A percentile compares a stretch with the other conserved stretches of the same genome.
Conservation (phyloP, 2,888 invertebrate species). For the Cheilosia impressa region DNA sequence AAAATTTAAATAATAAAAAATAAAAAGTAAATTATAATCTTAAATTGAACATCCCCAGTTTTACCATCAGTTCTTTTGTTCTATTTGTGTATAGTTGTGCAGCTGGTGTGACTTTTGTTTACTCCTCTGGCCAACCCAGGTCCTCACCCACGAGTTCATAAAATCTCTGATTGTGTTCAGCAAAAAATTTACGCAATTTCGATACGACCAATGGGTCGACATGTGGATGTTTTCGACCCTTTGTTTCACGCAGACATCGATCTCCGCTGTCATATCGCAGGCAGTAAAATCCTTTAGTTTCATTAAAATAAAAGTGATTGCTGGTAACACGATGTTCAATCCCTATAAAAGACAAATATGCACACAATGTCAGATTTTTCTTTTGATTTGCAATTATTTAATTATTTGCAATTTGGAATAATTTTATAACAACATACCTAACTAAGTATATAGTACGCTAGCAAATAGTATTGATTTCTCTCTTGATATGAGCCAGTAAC, state of each 20-base stretch:
- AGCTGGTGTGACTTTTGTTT: conserved; percentile 77
- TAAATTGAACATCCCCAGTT: conserved; percentile 54
- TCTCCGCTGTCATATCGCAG: conserved; percentile 92
- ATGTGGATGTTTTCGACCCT: conserved; percentile 92
- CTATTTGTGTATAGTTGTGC: conserved; percentile 53
- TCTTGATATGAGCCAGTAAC: too few species aligned
- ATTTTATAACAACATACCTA: too few species aligned
- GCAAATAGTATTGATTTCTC: too few species aligned
- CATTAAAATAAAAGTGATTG: conserved; percentile 98
- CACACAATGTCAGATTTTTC: neutral
- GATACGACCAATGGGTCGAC: conserved; percentile 92
- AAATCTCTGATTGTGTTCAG: conserved; percentile 95
- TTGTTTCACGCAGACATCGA: conserved; percentile 93
- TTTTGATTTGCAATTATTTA: neutral
- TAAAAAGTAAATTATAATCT: conserved; percentile 21
- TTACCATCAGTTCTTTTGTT: conserved; percentile 70
- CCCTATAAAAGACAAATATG: conserved; percentile 77
- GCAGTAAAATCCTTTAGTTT: conserved; percentile 98
- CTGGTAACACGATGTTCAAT: conserved; percentile 87
- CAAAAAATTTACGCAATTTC: conserved; percentile 93
- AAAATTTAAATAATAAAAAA: conserved; percentile 13
- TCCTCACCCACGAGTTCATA: conserved; percentile 96
- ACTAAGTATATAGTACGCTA: too few species aligned
- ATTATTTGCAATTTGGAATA: too few species aligned
- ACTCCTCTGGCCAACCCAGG: conserved; percentile 97